A percentile compares a stretch with the other conserved stretches of the same genome.
phyloP scores from a whole-genome alignment of 2,113 vertebrate species.

The Trichechus manatus region DNA sequence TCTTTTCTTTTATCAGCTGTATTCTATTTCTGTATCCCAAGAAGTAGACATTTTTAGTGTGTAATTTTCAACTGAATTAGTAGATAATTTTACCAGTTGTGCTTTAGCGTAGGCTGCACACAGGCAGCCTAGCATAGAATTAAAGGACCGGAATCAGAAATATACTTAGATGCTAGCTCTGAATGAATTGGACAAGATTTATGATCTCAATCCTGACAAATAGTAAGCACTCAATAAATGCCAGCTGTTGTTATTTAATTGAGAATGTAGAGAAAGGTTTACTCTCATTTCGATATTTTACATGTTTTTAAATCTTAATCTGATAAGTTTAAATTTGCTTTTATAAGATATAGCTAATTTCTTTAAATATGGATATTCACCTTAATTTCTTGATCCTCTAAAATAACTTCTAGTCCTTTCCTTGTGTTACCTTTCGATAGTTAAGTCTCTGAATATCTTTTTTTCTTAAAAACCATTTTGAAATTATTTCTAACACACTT shows the following conservation, averaged over 20 bases:
- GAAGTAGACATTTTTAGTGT: constrained; percentile 25
- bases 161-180: not conserved
- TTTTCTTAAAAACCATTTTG: not conserved
- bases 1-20: not conserved
- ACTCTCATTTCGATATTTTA: not conserved
- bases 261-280: not conserved
- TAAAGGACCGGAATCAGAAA: constrained; percentile 1
- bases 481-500: constrained; percentile 42
- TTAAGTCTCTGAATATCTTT: not conserved
- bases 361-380: not conserved
- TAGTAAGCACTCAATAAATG: not conserved
- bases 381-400: not conserved
- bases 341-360: not conserved
- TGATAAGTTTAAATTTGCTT: not conserved
- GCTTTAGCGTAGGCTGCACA: not conserved
- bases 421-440: not conserved
- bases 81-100: constrained; percentile 52
- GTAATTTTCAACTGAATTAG: constrained; percentile 61
- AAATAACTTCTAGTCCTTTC: not conserved
- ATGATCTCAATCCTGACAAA: not conserved
- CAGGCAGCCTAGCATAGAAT: not conserved
- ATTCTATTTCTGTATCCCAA: constrained; percentile 46
- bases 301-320: not conserved
- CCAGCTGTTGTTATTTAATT: not conserved
- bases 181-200: not conserved